Evolutionary conservation across 2,113 vertebrate species (phyloP), one percentile per base, ranked within the genome.

Genomic region (Muscicapa adusta): DNA sequence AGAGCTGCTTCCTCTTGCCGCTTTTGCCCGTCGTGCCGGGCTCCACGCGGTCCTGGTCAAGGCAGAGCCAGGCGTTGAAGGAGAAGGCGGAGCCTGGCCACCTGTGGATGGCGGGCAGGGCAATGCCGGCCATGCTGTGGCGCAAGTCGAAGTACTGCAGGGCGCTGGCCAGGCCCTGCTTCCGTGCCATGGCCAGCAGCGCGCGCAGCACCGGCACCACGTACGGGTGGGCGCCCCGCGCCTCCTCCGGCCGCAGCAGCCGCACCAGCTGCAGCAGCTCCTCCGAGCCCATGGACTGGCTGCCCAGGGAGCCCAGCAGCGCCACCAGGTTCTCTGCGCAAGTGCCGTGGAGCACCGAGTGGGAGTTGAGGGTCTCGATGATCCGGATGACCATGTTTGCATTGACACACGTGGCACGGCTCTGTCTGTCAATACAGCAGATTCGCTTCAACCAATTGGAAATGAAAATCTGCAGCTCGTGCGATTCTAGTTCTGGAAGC

Each of bases 11-110:
- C 95, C 99, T 98, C 97, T 99, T 99, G 97, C 99, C 98, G 9
- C 98, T 98, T 91, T 99, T 99, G 97, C 97, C 98, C 12, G 89
- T 54, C 0, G 34, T 43, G 70, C 92, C 86, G 40, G 97, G 96
- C 9, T 97, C 98, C 94, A 98, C 96, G 45, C 98, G 99, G 93
- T 99, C 98, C 97, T 99, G 99, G 95, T 99, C 99, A 40, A 99
- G 96, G 33, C 99, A 99, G 88, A 99, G 98, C 99, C 99, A 99
- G 77, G 99, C 99, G 12, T 91, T 97, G 95, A 99, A 99, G 94
- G 99, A 98, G 97, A 99, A 99, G 1, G 99, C 99, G 29, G 98
- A 98, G 18, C 99, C 99, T 1, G 99, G 98, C 99, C 99, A 99
- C 70, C 98, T 98, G 79, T 98, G 98, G 93, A 99, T 97, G 8